Evolutionary conservation across 2,888 invertebrate species (phyloP), one percentile per base, ranked within the genome.

Genomic region (Ormyrus rosae): DNA sequence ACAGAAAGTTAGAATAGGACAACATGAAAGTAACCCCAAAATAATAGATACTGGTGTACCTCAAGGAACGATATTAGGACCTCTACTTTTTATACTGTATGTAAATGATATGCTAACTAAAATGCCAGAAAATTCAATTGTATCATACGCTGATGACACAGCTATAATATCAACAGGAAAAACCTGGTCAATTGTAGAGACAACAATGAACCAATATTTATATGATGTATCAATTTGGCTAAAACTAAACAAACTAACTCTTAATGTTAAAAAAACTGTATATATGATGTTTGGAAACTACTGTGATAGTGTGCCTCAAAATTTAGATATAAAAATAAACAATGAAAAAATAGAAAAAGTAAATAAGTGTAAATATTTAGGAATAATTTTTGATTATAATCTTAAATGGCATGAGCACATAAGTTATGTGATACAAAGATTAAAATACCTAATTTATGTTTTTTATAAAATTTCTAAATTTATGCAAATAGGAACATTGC

Each of bases 141-240:
- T 60, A 60, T 60, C 60, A 60, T 60, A 60, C 19, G 60, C 34
- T 60, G 34, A 60, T 60, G 60, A 60, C 19, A 60, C 60, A 19
- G 60, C 60, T 5, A 60, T 60, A 5, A 60, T 60, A 6, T 13
- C 60, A 7, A 6, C 60, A 60, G 60, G 60, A 19, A 60, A 60
- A 60, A 19, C 60, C 10, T 60, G 60, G 34, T 5, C 6, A 19
- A 34, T 6, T 19, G 60, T 60, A 7, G 60, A 56, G 11, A 56
- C 8, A 10, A 10, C 11, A 5, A 56, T 56, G 56, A 56, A 56
- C 11, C 10, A 56, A 11, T 56, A 56, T 11, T 11, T 56, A 56
- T 11, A 56, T 6, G 11, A 56, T 5, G 56, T 56, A 56, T 56
- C 56, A 56, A 11, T 6, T 56, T 56, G 56, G 56, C 56, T 56